These are phyloP conservation scores for Calliphora vomitoria DNA, from an alignment of 2,888 invertebrate genomes.

Conservation along the genomic window DNA sequence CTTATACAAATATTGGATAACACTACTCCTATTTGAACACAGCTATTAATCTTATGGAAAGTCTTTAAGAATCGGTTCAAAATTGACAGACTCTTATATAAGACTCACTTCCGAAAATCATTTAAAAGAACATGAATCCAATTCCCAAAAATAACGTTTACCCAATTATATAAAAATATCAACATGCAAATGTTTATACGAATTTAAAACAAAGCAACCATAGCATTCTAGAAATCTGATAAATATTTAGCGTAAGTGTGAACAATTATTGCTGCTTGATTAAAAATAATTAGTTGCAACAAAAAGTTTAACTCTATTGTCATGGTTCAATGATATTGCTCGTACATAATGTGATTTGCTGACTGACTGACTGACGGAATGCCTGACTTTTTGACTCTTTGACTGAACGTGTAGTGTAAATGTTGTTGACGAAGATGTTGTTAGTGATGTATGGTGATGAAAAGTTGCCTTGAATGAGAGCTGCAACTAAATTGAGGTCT, in stretches of 20 bases:
- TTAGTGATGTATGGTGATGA: constrained; percentile 43
- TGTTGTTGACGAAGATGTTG: constrained; percentile 28
- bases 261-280: background rate
- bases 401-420: constrained; percentile 4
- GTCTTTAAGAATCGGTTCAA: no score
- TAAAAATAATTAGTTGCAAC: background rate
- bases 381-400: constrained; percentile 18
- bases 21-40: no score
- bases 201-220: no score
- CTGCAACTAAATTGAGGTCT: constrained; percentile 15
- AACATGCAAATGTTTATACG: no score
- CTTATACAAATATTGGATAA: no score
- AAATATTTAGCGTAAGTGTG: background rate
- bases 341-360: constrained; percentile 22
- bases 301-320: constrained; percentile 32
- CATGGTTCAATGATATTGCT: constrained; percentile 60
- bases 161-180: no score
- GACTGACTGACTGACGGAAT: background rate
- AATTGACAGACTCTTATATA: no score
- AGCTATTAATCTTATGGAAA: no score
- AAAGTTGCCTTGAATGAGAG: constrained; percentile 54
- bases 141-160: no score
- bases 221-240: no score
- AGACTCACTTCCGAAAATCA: no score
- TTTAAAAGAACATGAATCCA: no score